Conservation (phyloP, 2,888 invertebrate genomes). For the Spodoptera picta region DNA sequence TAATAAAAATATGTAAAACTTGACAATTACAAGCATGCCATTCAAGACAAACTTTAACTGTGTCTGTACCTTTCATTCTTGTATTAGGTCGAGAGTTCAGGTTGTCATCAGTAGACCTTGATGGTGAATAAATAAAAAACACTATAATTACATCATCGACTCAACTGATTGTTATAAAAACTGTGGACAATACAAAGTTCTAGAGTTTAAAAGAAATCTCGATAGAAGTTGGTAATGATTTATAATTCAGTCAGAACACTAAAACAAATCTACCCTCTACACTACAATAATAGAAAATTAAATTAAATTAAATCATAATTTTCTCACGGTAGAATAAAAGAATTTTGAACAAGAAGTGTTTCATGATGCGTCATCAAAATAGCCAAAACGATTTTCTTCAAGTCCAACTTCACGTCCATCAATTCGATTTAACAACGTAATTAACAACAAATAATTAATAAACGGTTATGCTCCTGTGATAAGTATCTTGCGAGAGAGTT, state of each 20-base stretch:
- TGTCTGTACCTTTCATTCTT: slow-evolving; percentile 78
- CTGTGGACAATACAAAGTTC: slow-evolving; percentile 20
- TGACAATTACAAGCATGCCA: slow-evolving; percentile 51
- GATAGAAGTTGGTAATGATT: slow-evolving; percentile 10
- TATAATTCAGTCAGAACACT: slow-evolving; percentile 13
- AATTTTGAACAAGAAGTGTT: slow-evolving; percentile 1
- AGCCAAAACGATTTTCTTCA: no score
- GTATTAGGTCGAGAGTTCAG: slow-evolving; percentile 62
- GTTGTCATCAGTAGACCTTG: slow-evolving; percentile 64
- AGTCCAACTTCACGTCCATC: not conserved
- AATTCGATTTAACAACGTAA: slow-evolving; percentile 1
- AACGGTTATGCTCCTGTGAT: slow-evolving; percentile 38
- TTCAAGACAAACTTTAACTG: slow-evolving; percentile 46
- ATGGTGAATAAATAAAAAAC: slow-evolving; percentile 62
- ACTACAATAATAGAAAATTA: not conserved
- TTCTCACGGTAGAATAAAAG: not conserved
- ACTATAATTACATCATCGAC: slow-evolving; percentile 58
- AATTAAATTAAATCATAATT: no score
- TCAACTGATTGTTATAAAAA: slow-evolving; percentile 34
- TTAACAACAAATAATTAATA: slow-evolving; percentile 35
- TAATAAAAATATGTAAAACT: slow-evolving; percentile 33
- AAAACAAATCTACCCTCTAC: slow-evolving; percentile 5
- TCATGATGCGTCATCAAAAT: no score
- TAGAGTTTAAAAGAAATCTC: slow-evolving; percentile 14
- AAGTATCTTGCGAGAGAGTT: slow-evolving; percentile 44